A percentile compares a stretch with the other conserved stretches of the same genome.
Conservation (phyloP, 2,888 invertebrate genomes). For the Sinohyriopsis cumingii region DNA sequence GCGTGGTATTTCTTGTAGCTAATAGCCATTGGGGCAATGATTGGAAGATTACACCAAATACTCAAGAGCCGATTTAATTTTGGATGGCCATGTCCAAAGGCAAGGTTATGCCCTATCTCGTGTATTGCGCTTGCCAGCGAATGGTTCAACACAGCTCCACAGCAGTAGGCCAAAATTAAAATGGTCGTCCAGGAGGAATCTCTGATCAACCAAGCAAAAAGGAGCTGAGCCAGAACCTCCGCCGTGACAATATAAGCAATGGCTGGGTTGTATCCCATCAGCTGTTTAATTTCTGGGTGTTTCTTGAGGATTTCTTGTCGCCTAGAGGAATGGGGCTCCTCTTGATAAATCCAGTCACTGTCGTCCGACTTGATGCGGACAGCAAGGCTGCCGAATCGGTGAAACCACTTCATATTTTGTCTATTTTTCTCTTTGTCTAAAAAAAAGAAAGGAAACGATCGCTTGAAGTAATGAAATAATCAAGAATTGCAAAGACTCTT, state of each 20-base stretch:
- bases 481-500: no score
- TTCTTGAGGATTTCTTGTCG: conserved; percentile 87
- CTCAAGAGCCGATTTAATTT: conserved; percentile 65
- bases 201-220: conserved; percentile 54
- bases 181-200: conserved; percentile 63
- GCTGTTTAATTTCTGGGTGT: conserved; percentile 70
- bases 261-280: conserved; percentile 69
- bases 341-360: conserved; percentile 90
- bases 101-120: conserved; percentile 71
- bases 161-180: conserved; percentile 57
- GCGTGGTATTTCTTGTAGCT: conserved; percentile 71
- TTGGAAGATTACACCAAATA: conserved; percentile 68
- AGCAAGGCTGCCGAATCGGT: conserved; percentile 44
- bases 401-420: conserved; percentile 34
- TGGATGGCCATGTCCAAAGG: conserved; percentile 68
- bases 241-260: conserved; percentile 59
- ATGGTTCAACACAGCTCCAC: conserved; percentile 69
- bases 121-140: conserved; percentile 70
- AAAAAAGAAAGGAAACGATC: no score
- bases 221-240: conserved; percentile 60
- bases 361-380: conserved; percentile 40
- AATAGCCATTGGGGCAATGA: conserved; percentile 69
- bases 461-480: no score
- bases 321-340: conserved; percentile 96
- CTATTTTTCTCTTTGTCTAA: no score